phyloP scores from a whole-genome alignment of 1,140 invertebrate genomes.

The Colletes gigas region DNA sequence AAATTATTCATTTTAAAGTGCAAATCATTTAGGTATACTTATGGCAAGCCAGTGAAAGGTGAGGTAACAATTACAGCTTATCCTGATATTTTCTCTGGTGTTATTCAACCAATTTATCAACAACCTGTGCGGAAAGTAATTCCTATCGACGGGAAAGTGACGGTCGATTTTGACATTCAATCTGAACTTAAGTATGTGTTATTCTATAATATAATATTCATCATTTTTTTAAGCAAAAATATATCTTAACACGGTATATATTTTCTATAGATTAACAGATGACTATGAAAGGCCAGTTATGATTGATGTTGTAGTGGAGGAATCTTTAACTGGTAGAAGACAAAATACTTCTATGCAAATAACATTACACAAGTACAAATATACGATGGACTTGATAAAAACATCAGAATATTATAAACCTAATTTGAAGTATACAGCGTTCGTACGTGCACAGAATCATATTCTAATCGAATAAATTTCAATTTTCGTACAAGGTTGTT shows the following conservation, averaged over 20 bases:
- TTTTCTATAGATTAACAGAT: slow-evolving; percentile 82
- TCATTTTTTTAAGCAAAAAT: no score
- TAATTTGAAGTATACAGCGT: slow-evolving; percentile 90
- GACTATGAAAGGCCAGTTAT: slow-evolving; percentile 88
- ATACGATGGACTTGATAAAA: slow-evolving; percentile 91
- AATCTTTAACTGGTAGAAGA: slow-evolving; percentile 88
- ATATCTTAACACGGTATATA: slow-evolving; percentile 9
- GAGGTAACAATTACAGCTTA: slow-evolving; percentile 89
- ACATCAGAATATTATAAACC: slow-evolving; percentile 94
- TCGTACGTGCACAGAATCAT: slow-evolving; percentile 82
- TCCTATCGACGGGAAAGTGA: slow-evolving; percentile 88
- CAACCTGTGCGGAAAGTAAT: slow-evolving; percentile 89
- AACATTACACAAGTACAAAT: slow-evolving; percentile 89
- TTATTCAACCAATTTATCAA: slow-evolving; percentile 90
- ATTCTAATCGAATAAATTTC: neutral
- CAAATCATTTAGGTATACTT: slow-evolving; percentile 84
- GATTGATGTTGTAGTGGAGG: slow-evolving; percentile 90
- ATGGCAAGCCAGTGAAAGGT: slow-evolving; percentile 91
- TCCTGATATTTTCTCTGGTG: slow-evolving; percentile 88
- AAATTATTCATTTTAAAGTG: slow-evolving; percentile 58
- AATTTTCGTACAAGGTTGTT: neutral
- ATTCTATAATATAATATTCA: neutral
- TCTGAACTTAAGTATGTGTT: slow-evolving; percentile 84
- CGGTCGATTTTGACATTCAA: slow-evolving; percentile 88
- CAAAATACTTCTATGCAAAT: slow-evolving; percentile 90